Evolutionary conservation across 2,888 invertebrate species (phyloP).

Genomic region (Deilephila porcellus): DNA sequence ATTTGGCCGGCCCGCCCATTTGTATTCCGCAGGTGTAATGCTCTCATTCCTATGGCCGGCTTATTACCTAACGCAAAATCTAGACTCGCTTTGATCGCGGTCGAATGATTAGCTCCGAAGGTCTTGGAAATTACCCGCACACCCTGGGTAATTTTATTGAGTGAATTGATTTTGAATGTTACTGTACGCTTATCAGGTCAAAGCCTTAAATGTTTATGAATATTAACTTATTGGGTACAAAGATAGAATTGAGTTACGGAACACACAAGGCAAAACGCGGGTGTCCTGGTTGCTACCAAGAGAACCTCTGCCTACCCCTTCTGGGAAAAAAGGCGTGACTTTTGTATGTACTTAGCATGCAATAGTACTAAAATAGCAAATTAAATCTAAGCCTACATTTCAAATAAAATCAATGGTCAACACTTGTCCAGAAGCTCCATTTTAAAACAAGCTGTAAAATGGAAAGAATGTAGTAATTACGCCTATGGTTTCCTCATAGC

Average conservation of each 20-base stretch:
- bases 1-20: constrained; percentile 12
- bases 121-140: too few species aligned
- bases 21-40: constrained; percentile 21
- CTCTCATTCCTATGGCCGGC: constrained; percentile 12
- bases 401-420: too few species aligned
- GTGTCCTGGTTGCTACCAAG: too few species aligned
- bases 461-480: background rate
- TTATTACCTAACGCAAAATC: constrained; percentile 13
- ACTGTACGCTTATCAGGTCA: background rate
- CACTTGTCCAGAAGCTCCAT: background rate
- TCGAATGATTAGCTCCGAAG: constrained; percentile 18
- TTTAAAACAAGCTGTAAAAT: background rate
- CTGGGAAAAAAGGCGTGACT: too few species aligned
- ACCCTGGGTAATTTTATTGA: constrained; percentile 11
- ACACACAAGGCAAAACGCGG: too few species aligned
- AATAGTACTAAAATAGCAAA: too few species aligned
- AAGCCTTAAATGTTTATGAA: too few species aligned
- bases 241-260: too few species aligned
- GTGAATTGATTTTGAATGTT: constrained; percentile 2
- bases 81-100: constrained; percentile 19
- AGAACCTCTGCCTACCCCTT: too few species aligned
- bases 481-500: background rate
- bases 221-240: too few species aligned
- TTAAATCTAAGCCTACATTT: too few species aligned
- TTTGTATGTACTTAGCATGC: too few species aligned